phyloP scores from a whole-genome alignment of 1,140 invertebrate genomes.

The Drosophila triauraria region DNA sequence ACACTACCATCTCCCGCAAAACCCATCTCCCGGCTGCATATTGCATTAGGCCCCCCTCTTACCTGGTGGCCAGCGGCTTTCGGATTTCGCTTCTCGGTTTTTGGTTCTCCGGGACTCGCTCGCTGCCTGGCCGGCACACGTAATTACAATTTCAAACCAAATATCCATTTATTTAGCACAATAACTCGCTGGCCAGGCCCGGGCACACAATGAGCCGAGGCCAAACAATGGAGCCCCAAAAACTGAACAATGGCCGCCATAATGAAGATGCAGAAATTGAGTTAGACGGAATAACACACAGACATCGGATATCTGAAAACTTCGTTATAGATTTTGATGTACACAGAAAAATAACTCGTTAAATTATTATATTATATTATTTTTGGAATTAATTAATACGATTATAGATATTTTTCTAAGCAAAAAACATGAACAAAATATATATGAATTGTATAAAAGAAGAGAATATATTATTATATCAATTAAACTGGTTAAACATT shows the following conservation, averaged over 20 bases:
- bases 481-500: too few relatives aligned
- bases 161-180: constrained; percentile 81
- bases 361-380: background rate
- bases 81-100: constrained; percentile 6
- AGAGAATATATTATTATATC: too few relatives aligned
- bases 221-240: constrained; percentile 56
- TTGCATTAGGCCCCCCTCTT: constrained; percentile 41
- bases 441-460: too few relatives aligned
- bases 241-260: constrained; percentile 36
- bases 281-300: constrained; percentile 25
- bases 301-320: constrained; percentile 15
- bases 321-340: constrained; percentile 21
- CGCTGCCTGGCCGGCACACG: constrained; percentile 38
- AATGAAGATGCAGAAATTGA: constrained; percentile 53
- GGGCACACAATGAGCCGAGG: constrained; percentile 59
- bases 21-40: constrained; percentile 3
- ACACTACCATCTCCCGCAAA: constrained; percentile 1
- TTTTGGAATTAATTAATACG: too few relatives aligned
- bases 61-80: constrained; percentile 61
- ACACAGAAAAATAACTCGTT: background rate
- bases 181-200: constrained; percentile 52
- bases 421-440: too few relatives aligned
- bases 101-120: background rate
- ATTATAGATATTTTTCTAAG: too few relatives aligned
- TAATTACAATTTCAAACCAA: constrained; percentile 82